Evolutionary conservation across 2,797 vertebrate genomes (phyloP), one percentile per base, ranked within the genome.

Genomic region (Sebastes hopkinsi): DNA sequence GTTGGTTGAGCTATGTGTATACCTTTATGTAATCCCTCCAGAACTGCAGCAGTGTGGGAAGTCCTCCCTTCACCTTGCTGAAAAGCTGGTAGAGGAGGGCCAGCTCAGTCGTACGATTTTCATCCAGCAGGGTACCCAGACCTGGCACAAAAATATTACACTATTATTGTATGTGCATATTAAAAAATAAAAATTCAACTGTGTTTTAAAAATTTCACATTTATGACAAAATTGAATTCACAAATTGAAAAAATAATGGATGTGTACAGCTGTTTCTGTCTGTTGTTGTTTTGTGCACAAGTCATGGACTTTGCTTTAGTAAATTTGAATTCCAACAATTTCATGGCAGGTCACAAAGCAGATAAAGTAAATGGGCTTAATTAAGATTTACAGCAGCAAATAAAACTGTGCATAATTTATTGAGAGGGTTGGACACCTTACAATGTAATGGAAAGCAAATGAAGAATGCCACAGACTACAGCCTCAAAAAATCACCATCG

Each of bases 21-120:
- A 99, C 99, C 98, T 99, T 99, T 79, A 99, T 99, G 87, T 99
- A 99, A 88, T 99, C 98, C 80, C 99, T 97, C 99, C 99, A 99
- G 79, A 99, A 98, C 78, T 99, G 98, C 81, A 99, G 94, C 68
- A 99, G 97, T 65, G 97, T 98, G 85, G 97, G 97, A 42, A 99
- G 97, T 27, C 98, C 98, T 4, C 97, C 97, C 89, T 97, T 96
- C 79, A 99, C 98, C 77, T 99, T 96, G 92, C 97, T 99, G 92
- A 99, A 99, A 79, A 99, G 96, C 89, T 99, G 99, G 92, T 99
- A 99, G 30, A 99, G 96, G 54, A 99, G 97, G 69, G 96, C 96
- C 78, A 99, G 94, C 89, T 99, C 98, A 77, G 97, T 97, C 91
- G 98, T 98, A 83, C 99, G 90, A 73, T 99, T 99, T 94, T 97